phyloP scores from a whole-genome alignment of 2,888 invertebrate species.

The Agonopterix subpropinquella region DNA sequence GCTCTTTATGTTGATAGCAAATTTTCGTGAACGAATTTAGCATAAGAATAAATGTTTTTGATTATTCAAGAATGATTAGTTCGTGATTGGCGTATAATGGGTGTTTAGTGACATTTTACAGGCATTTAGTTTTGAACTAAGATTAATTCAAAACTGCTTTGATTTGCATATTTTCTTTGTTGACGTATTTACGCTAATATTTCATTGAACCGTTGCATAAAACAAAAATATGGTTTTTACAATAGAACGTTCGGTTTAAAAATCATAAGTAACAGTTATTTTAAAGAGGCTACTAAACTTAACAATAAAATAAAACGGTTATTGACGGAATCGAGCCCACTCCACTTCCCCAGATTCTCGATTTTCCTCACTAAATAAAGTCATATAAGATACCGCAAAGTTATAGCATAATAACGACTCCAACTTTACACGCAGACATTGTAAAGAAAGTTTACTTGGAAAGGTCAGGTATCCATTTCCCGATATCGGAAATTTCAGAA shows the following conservation, averaged over 20 bases:
- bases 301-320: no score
- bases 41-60: conserved; percentile 45
- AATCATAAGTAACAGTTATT: no score
- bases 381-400: conserved; percentile 3
- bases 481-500: no score
- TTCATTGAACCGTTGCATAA: no score
- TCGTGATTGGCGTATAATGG: conserved; percentile 41
- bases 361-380: conserved; percentile 3
- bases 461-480: no score
- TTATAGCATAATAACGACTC: background rate
- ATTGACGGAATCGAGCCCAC: no score
- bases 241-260: no score
- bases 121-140: conserved; percentile 1
- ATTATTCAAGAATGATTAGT: conserved; percentile 51
- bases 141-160: background rate
- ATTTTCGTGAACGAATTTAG: conserved; percentile 33
- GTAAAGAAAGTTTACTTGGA: no score
- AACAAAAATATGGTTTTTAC: no score
- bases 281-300: no score
- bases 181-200: no score
- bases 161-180: no score
- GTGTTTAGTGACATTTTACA: conserved; percentile 3
- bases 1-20: conserved; percentile 23
- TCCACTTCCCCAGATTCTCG: conserved; percentile 9
- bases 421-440: background rate